A percentile compares a stretch with the other conserved stretches of the same genome.
Conservation (phyloP, 2,797 vertebrate genomes). For the Trachops cirrhosus region DNA sequence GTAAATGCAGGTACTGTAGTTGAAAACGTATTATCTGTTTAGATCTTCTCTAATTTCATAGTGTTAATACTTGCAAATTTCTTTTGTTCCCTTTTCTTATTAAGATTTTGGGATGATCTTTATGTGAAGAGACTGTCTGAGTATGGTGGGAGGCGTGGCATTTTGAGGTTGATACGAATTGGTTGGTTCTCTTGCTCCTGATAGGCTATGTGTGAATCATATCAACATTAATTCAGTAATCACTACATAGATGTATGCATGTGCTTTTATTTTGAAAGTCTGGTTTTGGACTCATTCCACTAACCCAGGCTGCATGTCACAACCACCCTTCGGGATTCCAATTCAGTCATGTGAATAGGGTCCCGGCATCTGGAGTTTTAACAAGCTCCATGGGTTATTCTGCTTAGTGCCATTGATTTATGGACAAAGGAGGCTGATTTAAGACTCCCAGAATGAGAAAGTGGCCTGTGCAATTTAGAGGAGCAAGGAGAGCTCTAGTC, state of each 20-base stretch:
- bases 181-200: not conserved
- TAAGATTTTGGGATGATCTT: not conserved
- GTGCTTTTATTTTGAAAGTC: not conserved
- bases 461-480: not conserved
- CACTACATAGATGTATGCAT: not conserved
- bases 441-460: not conserved
- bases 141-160: not conserved
- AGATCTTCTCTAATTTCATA: not conserved
- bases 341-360: not conserved
- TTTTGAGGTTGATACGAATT: not conserved
- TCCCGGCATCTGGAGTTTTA: not conserved
- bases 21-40: not conserved
- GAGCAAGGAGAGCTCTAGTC: not conserved
- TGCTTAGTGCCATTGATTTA: not conserved
- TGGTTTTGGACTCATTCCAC: not conserved
- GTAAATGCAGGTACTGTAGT: not conserved
- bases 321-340: not conserved
- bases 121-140: not conserved
- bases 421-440: not conserved
- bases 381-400: not conserved
- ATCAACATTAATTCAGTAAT: not conserved
- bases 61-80: not conserved
- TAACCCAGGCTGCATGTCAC: not conserved
- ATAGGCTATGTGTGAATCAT: not conserved
- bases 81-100: not conserved